Evolutionary conservation across 2,888 invertebrate genomes (phyloP).

Genomic region (Pasiphila rectangulata): DNA sequence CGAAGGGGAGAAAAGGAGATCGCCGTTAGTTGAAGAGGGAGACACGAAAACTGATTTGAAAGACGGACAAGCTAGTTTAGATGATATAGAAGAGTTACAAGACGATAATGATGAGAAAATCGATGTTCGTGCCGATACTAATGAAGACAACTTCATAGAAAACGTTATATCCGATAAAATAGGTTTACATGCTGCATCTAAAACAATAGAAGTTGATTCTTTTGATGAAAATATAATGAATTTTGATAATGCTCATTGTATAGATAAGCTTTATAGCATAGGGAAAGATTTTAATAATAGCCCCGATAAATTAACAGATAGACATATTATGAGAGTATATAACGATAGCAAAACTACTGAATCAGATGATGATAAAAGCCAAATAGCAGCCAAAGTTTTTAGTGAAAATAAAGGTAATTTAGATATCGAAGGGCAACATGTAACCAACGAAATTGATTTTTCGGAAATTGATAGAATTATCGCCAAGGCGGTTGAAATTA

Average conservation of each 20-base stretch:
- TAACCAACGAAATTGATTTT: constrained; percentile 21
- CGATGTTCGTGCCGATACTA: constrained; percentile 6
- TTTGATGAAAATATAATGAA: not conserved
- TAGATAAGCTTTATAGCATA: no score
- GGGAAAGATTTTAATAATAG: not conserved
- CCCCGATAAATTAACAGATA: no score
- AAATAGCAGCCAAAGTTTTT: constrained; percentile 10
- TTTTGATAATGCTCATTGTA: not conserved
- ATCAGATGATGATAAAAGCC: constrained; percentile 4
- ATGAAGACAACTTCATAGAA: constrained; percentile 18
- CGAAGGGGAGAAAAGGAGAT: constrained; percentile 44
- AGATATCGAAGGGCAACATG: constrained; percentile 14
- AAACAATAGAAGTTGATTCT: not conserved
- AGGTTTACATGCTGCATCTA: no score
- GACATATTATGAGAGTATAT: no score
- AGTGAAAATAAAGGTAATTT: constrained; percentile 12
- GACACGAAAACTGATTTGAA: constrained; percentile 42
- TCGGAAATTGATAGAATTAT: constrained; percentile 38
- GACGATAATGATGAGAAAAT: constrained; percentile 50
- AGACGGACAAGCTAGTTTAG: constrained; percentile 66
- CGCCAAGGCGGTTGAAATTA: constrained; percentile 36
- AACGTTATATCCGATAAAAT: not conserved
- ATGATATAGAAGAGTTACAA: constrained; percentile 70
- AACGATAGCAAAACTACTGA: not conserved
- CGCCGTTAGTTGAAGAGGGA: constrained; percentile 25